Evolutionary conservation across 2,888 invertebrate genomes (phyloP).

Genomic region (Pollenia griseotomentosa): DNA sequence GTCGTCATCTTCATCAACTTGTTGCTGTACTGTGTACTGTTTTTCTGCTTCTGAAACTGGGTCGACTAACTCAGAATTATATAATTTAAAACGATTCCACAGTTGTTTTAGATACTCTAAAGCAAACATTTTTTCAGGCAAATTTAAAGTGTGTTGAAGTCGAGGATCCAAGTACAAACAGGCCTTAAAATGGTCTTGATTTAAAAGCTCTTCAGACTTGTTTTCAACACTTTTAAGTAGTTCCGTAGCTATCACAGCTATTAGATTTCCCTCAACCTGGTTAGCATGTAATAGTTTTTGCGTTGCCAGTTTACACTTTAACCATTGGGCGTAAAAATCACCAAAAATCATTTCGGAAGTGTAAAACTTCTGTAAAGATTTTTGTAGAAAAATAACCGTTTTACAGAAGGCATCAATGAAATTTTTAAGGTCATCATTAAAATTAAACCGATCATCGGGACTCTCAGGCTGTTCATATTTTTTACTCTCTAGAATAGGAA

Average conservation of each 20-base stretch:
- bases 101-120: slow-evolving; percentile 47
- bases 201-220: slow-evolving; percentile 12
- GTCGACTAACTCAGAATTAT: slow-evolving; percentile 11
- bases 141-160: slow-evolving; percentile 44
- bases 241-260: neutral
- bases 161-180: slow-evolving; percentile 57
- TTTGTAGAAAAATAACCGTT: slow-evolving; percentile 15
- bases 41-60: neutral
- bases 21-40: neutral
- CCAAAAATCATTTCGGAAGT: slow-evolving; percentile 33
- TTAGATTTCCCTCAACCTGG: too few relatives aligned
- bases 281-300: neutral
- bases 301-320: slow-evolving; percentile 36
- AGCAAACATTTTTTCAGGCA: slow-evolving; percentile 40
- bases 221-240: slow-evolving; percentile 26
- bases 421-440: slow-evolving; percentile 14
- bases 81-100: slow-evolving; percentile 46
- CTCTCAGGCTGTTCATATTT: neutral
- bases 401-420: slow-evolving; percentile 38
- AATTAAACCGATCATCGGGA: slow-evolving; percentile 27
- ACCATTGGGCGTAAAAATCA: slow-evolving; percentile 46
- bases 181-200: slow-evolving; percentile 27
- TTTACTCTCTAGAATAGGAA: neutral
- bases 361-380: neutral
- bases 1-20: slow-evolving; percentile 35